Evolutionary conservation across 2,888 invertebrate species (phyloP).

Genomic region (Macropis europaea): DNA sequence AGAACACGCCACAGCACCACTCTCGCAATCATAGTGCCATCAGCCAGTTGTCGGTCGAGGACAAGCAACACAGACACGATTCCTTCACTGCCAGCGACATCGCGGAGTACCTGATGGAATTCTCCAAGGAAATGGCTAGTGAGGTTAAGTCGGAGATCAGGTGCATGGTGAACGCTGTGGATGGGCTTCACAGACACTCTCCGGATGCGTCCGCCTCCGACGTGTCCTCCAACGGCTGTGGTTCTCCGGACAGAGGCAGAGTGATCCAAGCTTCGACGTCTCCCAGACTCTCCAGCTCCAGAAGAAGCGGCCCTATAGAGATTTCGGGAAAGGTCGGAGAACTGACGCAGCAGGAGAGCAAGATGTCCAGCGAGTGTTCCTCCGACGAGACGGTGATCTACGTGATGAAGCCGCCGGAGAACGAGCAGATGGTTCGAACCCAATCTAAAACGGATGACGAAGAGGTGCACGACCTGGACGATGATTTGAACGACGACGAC

Average conservation of each 20-base stretch:
- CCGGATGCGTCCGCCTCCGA: slow-evolving; percentile 70
- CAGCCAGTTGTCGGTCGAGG: slow-evolving; percentile 53
- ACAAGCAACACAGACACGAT: slow-evolving; percentile 81
- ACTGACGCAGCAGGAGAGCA: slow-evolving; percentile 75
- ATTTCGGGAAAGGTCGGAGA: slow-evolving; percentile 70
- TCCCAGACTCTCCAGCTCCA: slow-evolving; percentile 49
- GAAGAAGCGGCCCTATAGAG: slow-evolving; percentile 56
- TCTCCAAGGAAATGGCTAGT: slow-evolving; percentile 89
- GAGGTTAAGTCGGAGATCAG: slow-evolving; percentile 90
- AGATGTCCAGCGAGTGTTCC: slow-evolving; percentile 79
- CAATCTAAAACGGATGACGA: slow-evolving; percentile 80
- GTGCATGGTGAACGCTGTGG: slow-evolving; percentile 83
- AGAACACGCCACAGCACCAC: slow-evolving; percentile 79
- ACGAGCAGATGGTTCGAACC: slow-evolving; percentile 33
- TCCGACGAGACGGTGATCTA: slow-evolving; percentile 80
- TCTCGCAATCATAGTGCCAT: slow-evolving; percentile 54
- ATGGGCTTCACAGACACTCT: slow-evolving; percentile 81
- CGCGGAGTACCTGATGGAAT: slow-evolving; percentile 89
- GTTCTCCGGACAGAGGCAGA: slow-evolving; percentile 75
- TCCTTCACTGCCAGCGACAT: slow-evolving; percentile 89
- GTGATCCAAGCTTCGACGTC: slow-evolving; percentile 37
- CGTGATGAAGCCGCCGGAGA: slow-evolving; percentile 72
- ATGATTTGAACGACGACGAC: slow-evolving; percentile 62
- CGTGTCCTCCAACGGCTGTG: slow-evolving; percentile 72
- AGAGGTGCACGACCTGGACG: slow-evolving; percentile 78